Evolutionary conservation across 2,797 vertebrate species (phyloP), one percentile per base, ranked within the genome.

Genomic region (Cirrhinus mrigala): DNA sequence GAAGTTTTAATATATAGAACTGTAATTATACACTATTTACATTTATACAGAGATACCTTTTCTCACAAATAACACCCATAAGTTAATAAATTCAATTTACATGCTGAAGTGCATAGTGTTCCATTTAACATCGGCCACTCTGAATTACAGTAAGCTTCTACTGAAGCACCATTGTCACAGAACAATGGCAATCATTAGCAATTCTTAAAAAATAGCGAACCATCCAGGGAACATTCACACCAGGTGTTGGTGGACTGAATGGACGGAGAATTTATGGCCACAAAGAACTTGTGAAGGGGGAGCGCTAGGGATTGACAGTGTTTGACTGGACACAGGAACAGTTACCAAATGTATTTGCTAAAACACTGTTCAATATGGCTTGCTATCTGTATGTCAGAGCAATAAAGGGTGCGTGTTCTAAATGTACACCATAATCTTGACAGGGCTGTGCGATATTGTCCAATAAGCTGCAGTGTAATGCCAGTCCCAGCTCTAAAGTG

Each of bases 321-420:
- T 48, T 69, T 81, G 44, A 54, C 14, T 18, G 18, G 18, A 46
- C 33, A 50, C 27, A 70, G n/a, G 50, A 82, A 14, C n/a, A 40
- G 29, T 83, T 74, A 64, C 20, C 10, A 27, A 40, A 76, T 37
- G 40, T 7, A 74, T 73, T 48, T n/a, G 15, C n/a, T 56, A 16
- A 46, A 16, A 56, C 12, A 11, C 48, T 52, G 14, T 52, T 75
- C 24, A 27, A 20, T 62, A 44, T 2, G 37, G 6, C 27, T 40
- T 50, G 71, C 92, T 90, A 95, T 91, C 90, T 91, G 89, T 95
- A 94, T 48, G 94, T 94, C 60, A 96, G 82, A 58, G 94, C 91
- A 33, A 96, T 91, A 89, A 97, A 97, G 6, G 96, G 96, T 8
- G 93, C 82, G 50, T 96, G 94, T 48, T 90, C 87, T 9, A 96